Conservation (phyloP, 2,113 vertebrate genomes). For the Ptilorrhoa leucosticta region DNA sequence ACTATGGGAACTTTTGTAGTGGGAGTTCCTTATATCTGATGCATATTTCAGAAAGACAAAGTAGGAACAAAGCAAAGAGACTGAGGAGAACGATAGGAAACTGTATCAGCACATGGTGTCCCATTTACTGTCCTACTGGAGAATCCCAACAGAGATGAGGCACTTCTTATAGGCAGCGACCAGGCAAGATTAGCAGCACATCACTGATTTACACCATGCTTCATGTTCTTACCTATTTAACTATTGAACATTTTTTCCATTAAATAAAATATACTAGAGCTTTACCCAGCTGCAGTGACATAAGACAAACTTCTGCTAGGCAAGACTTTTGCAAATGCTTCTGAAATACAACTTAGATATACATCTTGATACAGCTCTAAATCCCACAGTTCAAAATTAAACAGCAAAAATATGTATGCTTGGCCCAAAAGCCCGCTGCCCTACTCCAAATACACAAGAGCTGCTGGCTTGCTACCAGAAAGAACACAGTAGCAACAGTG, state of each 20-base stretch:
- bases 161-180: neutral
- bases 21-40: neutral
- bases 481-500: neutral
- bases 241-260: neutral
- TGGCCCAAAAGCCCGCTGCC: neutral
- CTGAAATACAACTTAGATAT: neutral
- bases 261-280: neutral
- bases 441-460: neutral
- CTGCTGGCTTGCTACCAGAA: neutral
- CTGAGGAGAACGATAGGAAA: neutral
- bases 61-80: neutral
- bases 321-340: neutral
- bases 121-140: neutral
- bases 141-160: neutral
- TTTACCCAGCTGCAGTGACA: neutral
- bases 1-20: neutral
- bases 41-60: neutral
- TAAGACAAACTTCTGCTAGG: neutral
- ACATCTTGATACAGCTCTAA: neutral
- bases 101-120: neutral
- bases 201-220: fast-evolving
- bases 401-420: neutral
- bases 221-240: neutral
- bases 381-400: neutral
- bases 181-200: neutral